Evolutionary conservation across 2,113 vertebrate species (phyloP).

Genomic region (Copsychus sechellarum): DNA sequence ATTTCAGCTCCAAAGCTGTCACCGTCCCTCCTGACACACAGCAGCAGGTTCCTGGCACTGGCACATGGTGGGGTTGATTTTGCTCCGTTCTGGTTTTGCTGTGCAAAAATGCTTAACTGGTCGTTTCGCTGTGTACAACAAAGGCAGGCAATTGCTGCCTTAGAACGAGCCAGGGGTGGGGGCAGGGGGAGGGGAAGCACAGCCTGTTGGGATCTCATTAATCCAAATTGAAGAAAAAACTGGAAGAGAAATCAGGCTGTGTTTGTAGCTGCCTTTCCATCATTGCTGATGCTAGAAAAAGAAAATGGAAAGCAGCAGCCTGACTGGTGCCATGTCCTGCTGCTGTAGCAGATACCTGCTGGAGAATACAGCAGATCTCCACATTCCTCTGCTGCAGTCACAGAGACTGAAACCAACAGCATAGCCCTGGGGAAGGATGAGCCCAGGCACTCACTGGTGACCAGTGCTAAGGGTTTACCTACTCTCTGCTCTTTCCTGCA

Average conservation of each 20-base stretch:
- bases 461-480: not conserved
- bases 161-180: not conserved
- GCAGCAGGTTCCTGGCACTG: not conserved
- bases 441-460: fast-evolving
- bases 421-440: fast-evolving
- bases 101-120: constrained; percentile 20
- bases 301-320: not conserved
- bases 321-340: not conserved
- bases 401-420: not conserved
- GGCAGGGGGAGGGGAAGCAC: not conserved
- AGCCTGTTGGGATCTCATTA: constrained; percentile 3
- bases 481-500: not conserved
- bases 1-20: not conserved
- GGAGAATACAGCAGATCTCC: fast-evolving
- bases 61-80: not conserved
- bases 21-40: not conserved
- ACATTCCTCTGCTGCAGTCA: not conserved
- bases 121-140: not conserved
- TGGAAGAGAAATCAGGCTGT: not conserved
- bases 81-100: not conserved
- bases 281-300: not conserved
- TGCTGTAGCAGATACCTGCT: fast-evolving
- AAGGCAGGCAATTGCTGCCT: not conserved
- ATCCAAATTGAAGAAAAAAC: not conserved
- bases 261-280: not conserved